phyloP scores from a whole-genome alignment of 2,113 vertebrate genomes.

The Ia io region DNA sequence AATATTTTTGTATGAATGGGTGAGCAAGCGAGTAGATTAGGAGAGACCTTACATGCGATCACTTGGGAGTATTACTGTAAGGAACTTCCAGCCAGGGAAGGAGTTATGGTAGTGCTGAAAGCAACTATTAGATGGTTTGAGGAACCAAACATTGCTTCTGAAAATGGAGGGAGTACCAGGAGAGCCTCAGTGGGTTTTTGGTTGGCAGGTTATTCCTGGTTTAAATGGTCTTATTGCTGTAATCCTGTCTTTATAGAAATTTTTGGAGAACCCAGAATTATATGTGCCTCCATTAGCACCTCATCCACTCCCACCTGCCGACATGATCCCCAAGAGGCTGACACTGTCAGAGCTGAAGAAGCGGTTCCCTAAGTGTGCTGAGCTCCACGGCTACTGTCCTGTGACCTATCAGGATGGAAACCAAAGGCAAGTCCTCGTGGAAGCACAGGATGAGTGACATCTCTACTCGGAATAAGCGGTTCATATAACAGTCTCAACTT shows the following conservation, averaged over 20 bases:
- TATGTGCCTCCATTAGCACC: constrained; percentile 89
- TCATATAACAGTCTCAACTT: background rate
- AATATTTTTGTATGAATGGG: background rate
- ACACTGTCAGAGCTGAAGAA: constrained; percentile 85
- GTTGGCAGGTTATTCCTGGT: background rate
- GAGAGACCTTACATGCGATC: background rate
- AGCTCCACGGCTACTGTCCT: constrained; percentile 94
- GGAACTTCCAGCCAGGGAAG: background rate
- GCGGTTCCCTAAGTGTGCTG: constrained; percentile 86
- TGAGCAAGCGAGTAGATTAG: background rate
- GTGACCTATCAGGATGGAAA: constrained; percentile 93
- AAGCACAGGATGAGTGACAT: background rate
- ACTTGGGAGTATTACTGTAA: background rate
- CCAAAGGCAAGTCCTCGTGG: constrained; percentile 84
- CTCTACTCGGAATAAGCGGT: background rate
- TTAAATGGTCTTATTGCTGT: background rate
- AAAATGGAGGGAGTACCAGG: background rate
- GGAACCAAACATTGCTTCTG: background rate
- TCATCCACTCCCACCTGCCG: constrained; percentile 83
- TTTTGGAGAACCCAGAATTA: constrained; percentile 87
- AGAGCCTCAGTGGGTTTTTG: background rate
- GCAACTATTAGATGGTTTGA: background rate
- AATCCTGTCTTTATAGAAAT: constrained; percentile 83
- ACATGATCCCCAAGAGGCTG: constrained; percentile 88
- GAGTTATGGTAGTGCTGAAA: background rate